These are phyloP conservation scores for Arnoldichthys spilopterus DNA, from an alignment of 2,797 vertebrate species.

Conservation along the genomic window DNA sequence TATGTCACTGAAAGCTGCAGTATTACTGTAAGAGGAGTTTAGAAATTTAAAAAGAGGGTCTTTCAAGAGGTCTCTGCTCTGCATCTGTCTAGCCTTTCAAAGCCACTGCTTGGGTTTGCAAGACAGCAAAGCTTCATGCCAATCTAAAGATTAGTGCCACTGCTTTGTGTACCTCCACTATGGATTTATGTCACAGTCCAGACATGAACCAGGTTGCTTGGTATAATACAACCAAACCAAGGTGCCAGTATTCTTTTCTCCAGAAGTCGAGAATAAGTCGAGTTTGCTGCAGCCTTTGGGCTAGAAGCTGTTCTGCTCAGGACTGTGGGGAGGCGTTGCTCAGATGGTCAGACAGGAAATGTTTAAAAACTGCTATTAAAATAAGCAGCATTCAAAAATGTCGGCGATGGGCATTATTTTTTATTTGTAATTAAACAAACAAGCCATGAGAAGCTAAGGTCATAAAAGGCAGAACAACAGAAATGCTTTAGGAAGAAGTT, in stretches of 20 bases:
- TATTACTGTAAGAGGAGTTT: not conserved
- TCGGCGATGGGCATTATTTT: too few species aligned
- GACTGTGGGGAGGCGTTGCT: too few species aligned
- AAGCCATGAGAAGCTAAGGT: too few species aligned
- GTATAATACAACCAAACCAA: conserved; percentile 38
- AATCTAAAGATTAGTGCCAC: conserved; percentile 61
- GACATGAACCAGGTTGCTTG: conserved; percentile 41
- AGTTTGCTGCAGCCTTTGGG: too few species aligned
- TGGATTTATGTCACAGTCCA: conserved; percentile 60
- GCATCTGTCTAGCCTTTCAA: conserved; percentile 36
- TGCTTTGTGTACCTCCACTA: conserved; percentile 50
- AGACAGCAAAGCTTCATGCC: conserved; percentile 51
- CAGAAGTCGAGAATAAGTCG: too few species aligned
- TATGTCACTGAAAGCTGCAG: conserved; percentile 27
- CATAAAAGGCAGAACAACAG: too few species aligned
- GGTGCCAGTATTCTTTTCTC: conserved; percentile 28
- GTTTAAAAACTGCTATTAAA: too few species aligned
- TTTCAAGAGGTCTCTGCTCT: conserved; percentile 27
- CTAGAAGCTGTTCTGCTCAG: too few species aligned
- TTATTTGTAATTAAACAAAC: too few species aligned
- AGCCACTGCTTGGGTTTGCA: conserved; percentile 14
- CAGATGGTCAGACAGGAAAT: too few species aligned
- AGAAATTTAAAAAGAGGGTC: conserved; percentile 15
- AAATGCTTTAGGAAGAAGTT: too few species aligned
- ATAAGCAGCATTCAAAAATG: too few species aligned